Base-by-base conservation (phyloP, 2,888 invertebrate species). In the Macropis europaea region DNA sequence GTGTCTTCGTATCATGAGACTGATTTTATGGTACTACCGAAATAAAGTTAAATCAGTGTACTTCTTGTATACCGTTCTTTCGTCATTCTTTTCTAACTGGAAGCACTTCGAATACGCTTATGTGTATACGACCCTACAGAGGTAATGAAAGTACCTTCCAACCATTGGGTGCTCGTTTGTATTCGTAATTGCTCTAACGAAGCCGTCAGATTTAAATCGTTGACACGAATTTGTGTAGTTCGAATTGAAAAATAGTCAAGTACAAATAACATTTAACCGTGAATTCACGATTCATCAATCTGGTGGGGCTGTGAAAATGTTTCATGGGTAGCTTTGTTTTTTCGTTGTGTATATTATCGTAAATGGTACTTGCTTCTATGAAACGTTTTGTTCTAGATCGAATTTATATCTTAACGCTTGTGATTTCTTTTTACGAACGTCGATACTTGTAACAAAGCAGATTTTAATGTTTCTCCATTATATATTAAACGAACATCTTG, bases 1-100 rank as follows among this genome's bases (percentile, higher is more conserved):
- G 52, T 64, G 48, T 64, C 73, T 73, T 43, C 32, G 34, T 38
- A 72, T 30, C 28, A 50, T 73, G 57, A 73, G 73, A 73, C 73
- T 73, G 73, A 73, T 59, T 61, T 73, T 67, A 61, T 24, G 24
- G 6, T 66, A 26, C 56, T 45, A 38, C 32, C 24, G 30, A 72
- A 61, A 73, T 66, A 69, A 77, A 66, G 32, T 30, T 53, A 52
- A 40, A 60, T 24, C 36, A 45, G 56, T 48, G 30, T 38, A 19
- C 28, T 17, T 34, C 40, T 60, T 11, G n/a, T 38, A 61, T n/a
- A 11, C 42, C 9, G 13, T 52, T 24, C 24, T 32, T 9, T 32
- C n/a, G 17, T 24, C 19, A n/a, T 32, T 24, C 13, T 32, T 17
- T 19, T 24, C 53, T 30, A 53, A 26, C 36, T 3, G 13, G 30